A percentile compares a stretch with the other conserved stretches of the same genome.
phyloP scores from a whole-genome alignment of 2,797 vertebrate genomes.

The Todus mexicanus region DNA sequence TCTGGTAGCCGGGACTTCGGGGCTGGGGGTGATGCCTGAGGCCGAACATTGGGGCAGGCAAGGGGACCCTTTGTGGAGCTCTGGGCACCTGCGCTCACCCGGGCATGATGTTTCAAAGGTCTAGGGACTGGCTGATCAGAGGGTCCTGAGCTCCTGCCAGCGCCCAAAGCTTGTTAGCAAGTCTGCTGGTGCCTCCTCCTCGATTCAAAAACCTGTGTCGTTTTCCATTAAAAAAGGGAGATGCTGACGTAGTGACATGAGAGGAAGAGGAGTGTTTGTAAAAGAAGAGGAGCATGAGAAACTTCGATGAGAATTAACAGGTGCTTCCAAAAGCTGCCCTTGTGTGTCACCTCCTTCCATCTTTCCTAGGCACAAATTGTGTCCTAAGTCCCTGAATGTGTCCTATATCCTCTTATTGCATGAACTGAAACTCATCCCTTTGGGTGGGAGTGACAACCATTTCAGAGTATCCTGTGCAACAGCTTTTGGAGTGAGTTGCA shows the following conservation, averaged over 20 bases:
- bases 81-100: background rate
- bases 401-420: background rate
- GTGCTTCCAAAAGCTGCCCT: background rate
- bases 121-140: too few relatives aligned
- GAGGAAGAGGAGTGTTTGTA: background rate
- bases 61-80: background rate
- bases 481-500: background rate
- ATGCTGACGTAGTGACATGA: background rate
- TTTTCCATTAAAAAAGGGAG: background rate
- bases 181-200: background rate
- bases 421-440: background rate
- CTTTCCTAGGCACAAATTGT: too few relatives aligned
- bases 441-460: background rate
- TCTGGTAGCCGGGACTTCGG: too few relatives aligned
- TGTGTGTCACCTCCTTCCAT: background rate
- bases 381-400: background rate
- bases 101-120: background rate
- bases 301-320: background rate
- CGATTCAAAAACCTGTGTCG: background rate
- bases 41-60: too few relatives aligned
- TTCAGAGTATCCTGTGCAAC: fast-evolving
- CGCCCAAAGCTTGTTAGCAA: background rate
- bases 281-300: background rate
- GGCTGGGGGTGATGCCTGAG: background rate
- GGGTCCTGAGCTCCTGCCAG: background rate